A percentile compares a stretch with the other conserved stretches of the same genome.
Evolutionary conservation across 2,888 invertebrate genomes (phyloP).

Genomic region (Apotomis betuletana): DNA sequence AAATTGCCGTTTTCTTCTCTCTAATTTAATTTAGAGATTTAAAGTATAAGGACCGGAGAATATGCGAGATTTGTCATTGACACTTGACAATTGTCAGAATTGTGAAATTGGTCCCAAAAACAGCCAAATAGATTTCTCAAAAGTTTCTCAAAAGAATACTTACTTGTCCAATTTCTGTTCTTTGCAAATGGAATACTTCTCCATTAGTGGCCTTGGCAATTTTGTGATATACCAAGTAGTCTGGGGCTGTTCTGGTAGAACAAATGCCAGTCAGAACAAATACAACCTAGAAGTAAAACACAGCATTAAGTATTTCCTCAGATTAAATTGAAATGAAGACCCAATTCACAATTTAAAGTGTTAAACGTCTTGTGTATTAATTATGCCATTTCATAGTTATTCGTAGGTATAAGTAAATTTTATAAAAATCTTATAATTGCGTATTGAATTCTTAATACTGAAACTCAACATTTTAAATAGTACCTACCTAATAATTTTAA

Average conservation of each 20-base stretch:
- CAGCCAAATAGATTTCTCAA: background rate
- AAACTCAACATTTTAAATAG: no score
- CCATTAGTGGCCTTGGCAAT: slow-evolving; percentile 60
- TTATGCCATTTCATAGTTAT: no score
- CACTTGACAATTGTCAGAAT: no score
- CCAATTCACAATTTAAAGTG: background rate
- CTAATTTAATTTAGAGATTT: no score
- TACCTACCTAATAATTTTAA: no score
- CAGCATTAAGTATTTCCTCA: background rate
- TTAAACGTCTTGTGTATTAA: no score
- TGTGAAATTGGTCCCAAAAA: background rate
- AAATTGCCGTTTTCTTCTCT: no score
- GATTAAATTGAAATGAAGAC: background rate
- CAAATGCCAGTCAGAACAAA: slow-evolving; percentile 64
- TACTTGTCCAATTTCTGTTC: slow-evolving; percentile 56
- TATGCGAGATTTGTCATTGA: no score
- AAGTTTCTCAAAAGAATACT: slow-evolving; percentile 29
- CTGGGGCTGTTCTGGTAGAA: background rate
- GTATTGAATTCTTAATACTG: no score
- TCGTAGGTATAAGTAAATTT: no score
- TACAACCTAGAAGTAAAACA: slow-evolving; percentile 54
- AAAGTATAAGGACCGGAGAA: no score
- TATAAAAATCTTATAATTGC: no score
- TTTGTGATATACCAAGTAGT: slow-evolving; percentile 55
- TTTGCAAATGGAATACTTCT: slow-evolving; percentile 60